Evolutionary conservation across 2,797 vertebrate genomes (phyloP).

Genomic region (Pampus argenteus): DNA sequence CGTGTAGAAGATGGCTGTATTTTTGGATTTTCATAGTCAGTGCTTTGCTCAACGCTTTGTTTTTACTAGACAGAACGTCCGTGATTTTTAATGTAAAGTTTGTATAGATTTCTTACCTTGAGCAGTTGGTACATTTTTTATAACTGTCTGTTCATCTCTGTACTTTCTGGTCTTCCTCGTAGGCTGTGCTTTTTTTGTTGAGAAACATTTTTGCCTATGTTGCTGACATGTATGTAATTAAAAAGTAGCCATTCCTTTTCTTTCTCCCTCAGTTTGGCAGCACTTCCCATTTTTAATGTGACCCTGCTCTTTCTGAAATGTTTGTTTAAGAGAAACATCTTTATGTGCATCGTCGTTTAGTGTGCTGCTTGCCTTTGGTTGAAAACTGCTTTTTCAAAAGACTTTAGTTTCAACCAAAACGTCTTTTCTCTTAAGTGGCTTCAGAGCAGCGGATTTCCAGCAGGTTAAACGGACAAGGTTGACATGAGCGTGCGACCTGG

Average conservation of each 20-base stretch:
- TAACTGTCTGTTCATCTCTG: slow-evolving; percentile 60
- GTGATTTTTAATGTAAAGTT: slow-evolving; percentile 90
- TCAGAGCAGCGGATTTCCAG: slow-evolving; percentile 30
- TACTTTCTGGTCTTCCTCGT: slow-evolving; percentile 64
- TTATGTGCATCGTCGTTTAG: slow-evolving; percentile 19
- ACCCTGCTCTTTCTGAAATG: slow-evolving; percentile 21
- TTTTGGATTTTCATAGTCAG: slow-evolving; percentile 93
- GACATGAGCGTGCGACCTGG: background rate
- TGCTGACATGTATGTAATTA: slow-evolving; percentile 58
- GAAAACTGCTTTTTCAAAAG: slow-evolving; percentile 28
- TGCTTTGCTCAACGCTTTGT: slow-evolving; percentile 87
- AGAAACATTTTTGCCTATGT: slow-evolving; percentile 26
- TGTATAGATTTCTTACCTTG: slow-evolving; percentile 96
- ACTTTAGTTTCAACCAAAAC: slow-evolving; percentile 18
- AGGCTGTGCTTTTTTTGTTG: slow-evolving; percentile 53
- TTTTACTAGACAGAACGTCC: slow-evolving; percentile 86
- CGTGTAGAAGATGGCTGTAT: slow-evolving; percentile 92
- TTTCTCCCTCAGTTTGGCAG: slow-evolving; percentile 38
- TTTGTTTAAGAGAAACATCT: slow-evolving; percentile 25
- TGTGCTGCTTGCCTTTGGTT: slow-evolving; percentile 44
- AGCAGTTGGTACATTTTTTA: slow-evolving; percentile 91
- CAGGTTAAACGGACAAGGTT: slow-evolving; percentile 12
- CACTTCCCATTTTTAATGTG: slow-evolving; percentile 54
- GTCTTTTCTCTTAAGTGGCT: slow-evolving; percentile 26
- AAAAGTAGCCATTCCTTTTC: slow-evolving; percentile 67